These are phyloP conservation scores for Brachyhypopomus occidentalis DNA, from an alignment of 2,113 vertebrate species.

Conservation along the genomic window DNA sequence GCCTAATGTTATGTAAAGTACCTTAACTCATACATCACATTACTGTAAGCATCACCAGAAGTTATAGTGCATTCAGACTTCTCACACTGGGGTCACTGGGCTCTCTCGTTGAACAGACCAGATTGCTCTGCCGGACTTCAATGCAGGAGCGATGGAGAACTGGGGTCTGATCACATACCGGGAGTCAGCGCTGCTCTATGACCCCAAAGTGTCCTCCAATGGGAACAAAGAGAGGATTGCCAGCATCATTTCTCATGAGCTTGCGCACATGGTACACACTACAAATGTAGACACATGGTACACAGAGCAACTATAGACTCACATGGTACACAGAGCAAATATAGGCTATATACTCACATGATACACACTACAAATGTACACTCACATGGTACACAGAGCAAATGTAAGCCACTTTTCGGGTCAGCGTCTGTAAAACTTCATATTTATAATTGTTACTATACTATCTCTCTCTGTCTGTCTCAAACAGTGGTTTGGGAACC, in stretches of 20 bases:
- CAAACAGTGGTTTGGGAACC: constrained; percentile 92
- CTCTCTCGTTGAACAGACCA: constrained; percentile 65
- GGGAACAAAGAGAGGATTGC: constrained; percentile 76
- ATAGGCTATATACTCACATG: no score
- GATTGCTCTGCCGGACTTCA: constrained; percentile 79
- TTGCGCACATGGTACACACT: constrained; percentile 76
- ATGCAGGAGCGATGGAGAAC: constrained; percentile 80
- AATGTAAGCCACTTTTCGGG: no score
- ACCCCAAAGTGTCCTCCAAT: constrained; percentile 69
- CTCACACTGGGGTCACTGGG: neutral
- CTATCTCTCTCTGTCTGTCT: neutral
- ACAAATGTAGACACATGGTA: neutral
- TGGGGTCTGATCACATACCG: constrained; percentile 82
- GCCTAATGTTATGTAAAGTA: no score
- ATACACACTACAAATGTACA: no score
- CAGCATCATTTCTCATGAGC: constrained; percentile 75
- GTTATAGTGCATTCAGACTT: no score
- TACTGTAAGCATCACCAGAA: no score
- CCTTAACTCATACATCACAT: no score
- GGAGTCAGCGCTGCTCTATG: constrained; percentile 76
- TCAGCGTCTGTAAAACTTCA: no score
- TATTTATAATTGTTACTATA: no score
- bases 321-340: no score
- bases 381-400: no score
- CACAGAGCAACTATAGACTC: no score